phyloP scores from a whole-genome alignment of 2,113 vertebrate genomes.

The Daubentonia madagascariensis region DNA sequence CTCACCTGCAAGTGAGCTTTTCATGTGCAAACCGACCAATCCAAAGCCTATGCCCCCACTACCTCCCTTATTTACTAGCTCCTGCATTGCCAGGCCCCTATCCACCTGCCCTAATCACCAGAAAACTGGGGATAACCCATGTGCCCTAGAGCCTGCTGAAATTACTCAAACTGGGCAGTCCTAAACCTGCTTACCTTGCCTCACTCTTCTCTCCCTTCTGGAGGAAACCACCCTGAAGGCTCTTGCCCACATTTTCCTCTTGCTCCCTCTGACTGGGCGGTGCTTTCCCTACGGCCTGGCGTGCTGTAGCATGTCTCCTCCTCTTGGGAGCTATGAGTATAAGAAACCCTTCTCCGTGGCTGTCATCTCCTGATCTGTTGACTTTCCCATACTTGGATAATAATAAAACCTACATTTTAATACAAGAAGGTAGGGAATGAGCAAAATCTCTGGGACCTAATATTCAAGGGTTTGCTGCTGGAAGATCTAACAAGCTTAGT shows the following conservation, averaged over 20 bases:
- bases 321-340: background rate
- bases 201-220: background rate
- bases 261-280: background rate
- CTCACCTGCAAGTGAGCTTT: background rate
- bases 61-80: background rate
- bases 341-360: background rate
- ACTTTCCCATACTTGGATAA: background rate
- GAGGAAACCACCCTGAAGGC: background rate
- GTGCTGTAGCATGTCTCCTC: background rate
- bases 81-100: background rate
- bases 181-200: background rate
- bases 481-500: background rate
- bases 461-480: background rate
- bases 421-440: background rate
- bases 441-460: background rate
- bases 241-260: background rate
- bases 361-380: background rate
- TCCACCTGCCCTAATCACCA: background rate
- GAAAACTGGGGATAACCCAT: background rate
- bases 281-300: background rate
- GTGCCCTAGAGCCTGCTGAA: background rate
- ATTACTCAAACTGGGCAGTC: background rate
- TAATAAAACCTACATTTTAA: background rate
- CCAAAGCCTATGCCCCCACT: background rate
- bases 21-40: background rate